Base-by-base conservation (phyloP, 2,113 vertebrate genomes). In the Tupaia chinensis region DNA sequence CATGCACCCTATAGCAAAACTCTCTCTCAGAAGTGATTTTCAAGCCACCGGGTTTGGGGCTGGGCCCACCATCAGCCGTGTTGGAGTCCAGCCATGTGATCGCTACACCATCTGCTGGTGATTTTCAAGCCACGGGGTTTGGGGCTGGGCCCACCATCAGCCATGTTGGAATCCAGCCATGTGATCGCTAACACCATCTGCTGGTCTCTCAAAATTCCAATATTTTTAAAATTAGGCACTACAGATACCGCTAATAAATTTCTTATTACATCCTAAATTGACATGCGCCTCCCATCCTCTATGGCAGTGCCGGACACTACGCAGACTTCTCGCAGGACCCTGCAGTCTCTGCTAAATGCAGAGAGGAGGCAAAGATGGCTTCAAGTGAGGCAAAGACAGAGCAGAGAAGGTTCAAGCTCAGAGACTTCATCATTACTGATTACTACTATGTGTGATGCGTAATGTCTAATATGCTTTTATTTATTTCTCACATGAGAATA, bases 261-360 rank as follows among this genome's bases (percentile, higher is more conserved):
- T 86, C 3, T 14, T 77, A 95, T 92, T 60, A 90, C 29, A 58
- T 84, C 69, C 23, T 63, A 80, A 96, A 66, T 61, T 68, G 20
- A 76, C 32, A 77, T 19, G 12, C 56, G 11, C 6, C 22, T 74
- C 63, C 17, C 17, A 15, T 72, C 58, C 32, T 54, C 53, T 65
- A 54, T 12, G 8, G 34, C 15, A 60, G 73, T 76, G 68, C 34
- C 69, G 7, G 7, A 58, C 7, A 27, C 5, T 6, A 22, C 4
- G 23, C 34, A 73, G 14, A 23, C 29, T 25, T 85, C 65, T 29
- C 23, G 79, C 34, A 83, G 25, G 84, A 58, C 22, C 29, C 12
- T 90, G 12, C 27, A 22, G 16, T 78, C 23, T 87, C 60, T 58
- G 14, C 15, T 86, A 91, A 77, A 25, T 34, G 1, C 11, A n/a